Evolutionary conservation across 2,888 invertebrate species (phyloP), one percentile per base, ranked within the genome.

Genomic region (Peribatodes rhomboidaria): DNA sequence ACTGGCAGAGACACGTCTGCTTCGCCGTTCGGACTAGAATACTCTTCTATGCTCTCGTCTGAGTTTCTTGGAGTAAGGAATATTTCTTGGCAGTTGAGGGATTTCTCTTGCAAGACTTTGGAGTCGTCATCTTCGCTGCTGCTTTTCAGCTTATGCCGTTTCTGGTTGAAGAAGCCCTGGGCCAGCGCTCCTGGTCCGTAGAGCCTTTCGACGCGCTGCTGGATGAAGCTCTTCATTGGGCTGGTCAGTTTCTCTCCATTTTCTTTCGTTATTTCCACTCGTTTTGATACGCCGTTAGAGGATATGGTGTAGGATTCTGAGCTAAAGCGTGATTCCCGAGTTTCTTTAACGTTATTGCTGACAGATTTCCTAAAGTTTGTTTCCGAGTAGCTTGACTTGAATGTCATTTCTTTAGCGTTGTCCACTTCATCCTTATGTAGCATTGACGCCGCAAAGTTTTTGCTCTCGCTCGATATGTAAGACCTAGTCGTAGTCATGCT

Each of bases 131-230:
- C 91, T 18, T 91, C 90, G 59, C 87, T 82, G 22, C 85, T 78
- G 57, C 90, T 90, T 54, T 91, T 90, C 18, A 85, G 79, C 75
- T 94, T 94, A 68, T 93, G 92, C 8, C 94, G 86, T 77, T 94
- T 95, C 73, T 95, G 95, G 72, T 96, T 95, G 83, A 97, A 96
- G 83, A 97, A 97, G 0, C 97, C 97, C 83, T 97, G 97, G 1
- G 97, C 97, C 35, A 98, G 84, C 1, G 98, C 97, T 4, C 97
- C 97, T 0, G 97, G 97, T 0, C 98, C 98, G 82, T 98, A 98
- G 1, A 98, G 89, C 56, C 98, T 94, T 79, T 98, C 98, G 0
- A 98, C 98, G 47, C 98, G 94, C 80, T 98, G 98, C 81, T 98
- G 97, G 46, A 98, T 97, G 79, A 98, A 97, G 52, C 98, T 96